Evolutionary conservation across 2,888 invertebrate species (phyloP).

Genomic region (Cerastis rubricosa): DNA sequence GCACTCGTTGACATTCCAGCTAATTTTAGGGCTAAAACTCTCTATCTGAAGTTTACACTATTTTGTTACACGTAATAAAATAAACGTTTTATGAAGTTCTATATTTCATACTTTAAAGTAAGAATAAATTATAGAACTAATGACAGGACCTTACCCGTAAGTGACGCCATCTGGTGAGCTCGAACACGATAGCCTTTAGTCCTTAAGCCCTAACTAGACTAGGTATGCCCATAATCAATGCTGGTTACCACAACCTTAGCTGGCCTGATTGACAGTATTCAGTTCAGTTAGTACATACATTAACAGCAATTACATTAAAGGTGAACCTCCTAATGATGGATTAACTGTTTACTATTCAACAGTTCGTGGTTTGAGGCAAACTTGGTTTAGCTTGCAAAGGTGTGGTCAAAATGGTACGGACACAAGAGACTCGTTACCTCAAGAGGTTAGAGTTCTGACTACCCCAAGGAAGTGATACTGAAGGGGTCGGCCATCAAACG

Average conservation of each 20-base stretch:
- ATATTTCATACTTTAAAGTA: too few relatives aligned
- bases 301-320: slow-evolving; percentile 41
- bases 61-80: too few relatives aligned
- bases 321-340: slow-evolving; percentile 16
- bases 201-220: not conserved
- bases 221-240: slow-evolving; percentile 28
- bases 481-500: slow-evolving; percentile 59
- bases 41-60: too few relatives aligned
- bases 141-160: not conserved
- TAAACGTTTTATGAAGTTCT: too few relatives aligned
- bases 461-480: slow-evolving; percentile 50
- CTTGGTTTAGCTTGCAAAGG: not conserved
- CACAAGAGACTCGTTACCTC: not conserved
- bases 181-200: not conserved
- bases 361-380: not conserved
- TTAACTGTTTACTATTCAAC: slow-evolving; percentile 20
- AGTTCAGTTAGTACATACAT: slow-evolving; percentile 30
- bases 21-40: too few relatives aligned
- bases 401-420: not conserved
- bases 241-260: slow-evolving; percentile 40
- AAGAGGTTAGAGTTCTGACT: slow-evolving; percentile 17
- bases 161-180: not conserved
- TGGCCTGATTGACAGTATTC: slow-evolving; percentile 49
- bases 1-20: too few relatives aligned
- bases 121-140: too few relatives aligned